These are phyloP conservation scores for Formica exsecta DNA, from an alignment of 1,140 invertebrate genomes.

Conservation along the genomic window DNA sequence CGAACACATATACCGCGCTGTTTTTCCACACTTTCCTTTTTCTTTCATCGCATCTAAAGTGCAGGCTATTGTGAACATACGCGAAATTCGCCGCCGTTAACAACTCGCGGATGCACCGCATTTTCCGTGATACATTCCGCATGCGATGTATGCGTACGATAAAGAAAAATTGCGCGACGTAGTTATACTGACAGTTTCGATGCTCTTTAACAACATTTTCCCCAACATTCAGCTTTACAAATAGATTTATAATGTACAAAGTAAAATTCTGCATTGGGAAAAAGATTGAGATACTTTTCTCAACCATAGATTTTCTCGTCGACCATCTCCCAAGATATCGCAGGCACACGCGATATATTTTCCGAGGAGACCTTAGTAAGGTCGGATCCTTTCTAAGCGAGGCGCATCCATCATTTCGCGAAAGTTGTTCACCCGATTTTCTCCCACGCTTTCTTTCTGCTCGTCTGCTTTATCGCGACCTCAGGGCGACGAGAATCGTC, in stretches of 20 bases:
- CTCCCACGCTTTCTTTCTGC: neutral
- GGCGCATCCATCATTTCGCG: slow-evolving; percentile 38
- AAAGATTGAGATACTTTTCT: neutral
- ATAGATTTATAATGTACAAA: slow-evolving; percentile 26
- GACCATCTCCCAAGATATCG: neutral
- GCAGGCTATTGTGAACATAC: slow-evolving; percentile 4
- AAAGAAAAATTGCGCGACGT: slow-evolving; percentile 1
- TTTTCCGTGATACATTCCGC: slow-evolving; percentile 7
- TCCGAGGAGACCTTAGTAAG: neutral
- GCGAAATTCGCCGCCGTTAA: slow-evolving; percentile 23
- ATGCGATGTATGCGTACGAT: neutral
- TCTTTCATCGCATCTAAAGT: neutral
- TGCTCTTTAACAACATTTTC: neutral
- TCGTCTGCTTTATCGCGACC: neutral
- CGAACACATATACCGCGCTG: neutral
- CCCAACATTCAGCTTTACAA: neutral
- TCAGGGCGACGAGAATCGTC: neutral
- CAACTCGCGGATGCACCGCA: neutral
- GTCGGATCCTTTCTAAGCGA: neutral
- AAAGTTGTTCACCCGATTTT: slow-evolving; percentile 37
- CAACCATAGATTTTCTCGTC: neutral
- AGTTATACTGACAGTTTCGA: neutral
- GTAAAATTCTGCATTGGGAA: neutral
- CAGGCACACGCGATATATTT: neutral
- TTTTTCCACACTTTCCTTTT: neutral